These are phyloP conservation scores for Meteorus cinctellus DNA, from an alignment of 2,888 invertebrate species.

Conservation along the genomic window DNA sequence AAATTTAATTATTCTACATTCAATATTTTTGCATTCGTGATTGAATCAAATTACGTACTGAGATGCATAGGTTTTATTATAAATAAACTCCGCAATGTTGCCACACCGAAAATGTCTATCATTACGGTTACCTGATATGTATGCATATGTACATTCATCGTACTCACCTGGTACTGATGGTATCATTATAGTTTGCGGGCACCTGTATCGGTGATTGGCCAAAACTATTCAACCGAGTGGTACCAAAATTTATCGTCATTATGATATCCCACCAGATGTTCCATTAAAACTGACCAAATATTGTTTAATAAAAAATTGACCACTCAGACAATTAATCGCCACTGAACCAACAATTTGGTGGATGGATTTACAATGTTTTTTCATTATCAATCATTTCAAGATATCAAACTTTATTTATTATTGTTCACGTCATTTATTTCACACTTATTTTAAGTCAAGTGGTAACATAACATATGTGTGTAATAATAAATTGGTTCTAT, in stretches of 20 bases:
- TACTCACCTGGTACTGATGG: background rate
- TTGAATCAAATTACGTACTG: no score
- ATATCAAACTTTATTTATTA: background rate
- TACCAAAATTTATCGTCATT: background rate
- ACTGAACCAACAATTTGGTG: background rate
- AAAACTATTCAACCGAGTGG: background rate
- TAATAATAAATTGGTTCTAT: background rate
- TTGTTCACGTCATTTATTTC: background rate
- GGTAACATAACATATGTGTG: background rate
- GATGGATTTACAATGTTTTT: background rate
- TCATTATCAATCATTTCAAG: background rate
- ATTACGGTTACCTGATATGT: background rate
- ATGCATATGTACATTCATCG: background rate
- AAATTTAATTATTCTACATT: no score
- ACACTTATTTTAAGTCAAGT: background rate
- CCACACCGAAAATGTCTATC: no score
- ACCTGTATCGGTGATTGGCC: background rate
- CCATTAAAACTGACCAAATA: no score
- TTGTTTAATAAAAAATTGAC: background rate
- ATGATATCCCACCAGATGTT: conserved; percentile 14
- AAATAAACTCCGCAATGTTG: no score
- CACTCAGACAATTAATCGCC: background rate
- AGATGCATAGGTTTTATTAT: no score
- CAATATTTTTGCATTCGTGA: no score
- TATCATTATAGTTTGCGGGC: background rate